Percentiles rank a stretch among this genome's conserved stretches.
phyloP scores from a whole-genome alignment of 2,888 invertebrate species.

The Spicauda simplicius region DNA sequence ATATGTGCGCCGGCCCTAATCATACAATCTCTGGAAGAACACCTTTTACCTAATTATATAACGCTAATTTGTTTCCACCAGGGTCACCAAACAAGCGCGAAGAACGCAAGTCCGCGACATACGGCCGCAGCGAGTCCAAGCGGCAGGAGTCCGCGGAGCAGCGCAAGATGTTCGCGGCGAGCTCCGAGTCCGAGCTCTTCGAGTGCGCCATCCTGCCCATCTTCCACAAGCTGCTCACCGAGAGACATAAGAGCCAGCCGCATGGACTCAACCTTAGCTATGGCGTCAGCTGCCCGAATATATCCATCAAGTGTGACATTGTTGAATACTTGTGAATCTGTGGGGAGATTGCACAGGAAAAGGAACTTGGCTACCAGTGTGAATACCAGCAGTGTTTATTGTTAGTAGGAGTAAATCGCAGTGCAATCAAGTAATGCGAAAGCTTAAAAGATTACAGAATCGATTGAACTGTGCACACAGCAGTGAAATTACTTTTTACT shows the following conservation, averaged over 20 bases:
- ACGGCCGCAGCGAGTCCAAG: slow-evolving; percentile 73
- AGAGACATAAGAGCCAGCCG: slow-evolving; percentile 89
- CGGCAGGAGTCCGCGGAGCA: slow-evolving; percentile 71
- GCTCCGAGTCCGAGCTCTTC: slow-evolving; percentile 93
- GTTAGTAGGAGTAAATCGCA: no score
- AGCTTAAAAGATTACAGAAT: no score
- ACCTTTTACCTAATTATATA: no score
- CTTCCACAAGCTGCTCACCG: slow-evolving; percentile 95
- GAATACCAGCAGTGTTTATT: no score
- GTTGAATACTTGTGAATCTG: slow-evolving; percentile 93
- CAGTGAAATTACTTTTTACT: no score
- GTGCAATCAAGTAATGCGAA: no score
- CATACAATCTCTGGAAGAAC: no score
- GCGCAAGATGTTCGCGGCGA: slow-evolving; percentile 89
- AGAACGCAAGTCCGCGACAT: slow-evolving; percentile 81
- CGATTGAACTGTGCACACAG: no score
- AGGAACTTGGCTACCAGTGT: no score
- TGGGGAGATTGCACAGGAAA: neutral
- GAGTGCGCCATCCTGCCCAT: slow-evolving; percentile 95
- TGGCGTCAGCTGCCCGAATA: slow-evolving; percentile 96
- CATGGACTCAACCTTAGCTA: slow-evolving; percentile 88
- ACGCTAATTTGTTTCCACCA: slow-evolving; percentile 42
- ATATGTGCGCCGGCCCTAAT: no score
- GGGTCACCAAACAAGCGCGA: slow-evolving; percentile 72
- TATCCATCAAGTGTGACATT: slow-evolving; percentile 97